Evolutionary conservation across 2,888 invertebrate genomes (phyloP).

Genomic region (Plemyria rubiginata): DNA sequence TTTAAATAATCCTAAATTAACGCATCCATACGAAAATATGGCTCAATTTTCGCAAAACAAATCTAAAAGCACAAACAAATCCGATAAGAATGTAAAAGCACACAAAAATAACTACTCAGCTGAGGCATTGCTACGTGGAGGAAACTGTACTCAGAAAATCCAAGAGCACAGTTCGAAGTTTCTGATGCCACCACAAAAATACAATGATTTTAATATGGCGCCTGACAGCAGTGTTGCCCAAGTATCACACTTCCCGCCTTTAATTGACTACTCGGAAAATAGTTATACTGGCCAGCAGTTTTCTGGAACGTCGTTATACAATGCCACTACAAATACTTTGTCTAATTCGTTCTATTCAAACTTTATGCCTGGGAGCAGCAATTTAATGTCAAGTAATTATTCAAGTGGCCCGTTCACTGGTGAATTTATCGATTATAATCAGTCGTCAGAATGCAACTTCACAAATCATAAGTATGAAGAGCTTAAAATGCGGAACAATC

Average conservation of each 20-base stretch:
- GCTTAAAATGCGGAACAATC: slow-evolving; percentile 72
- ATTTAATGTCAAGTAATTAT: slow-evolving; percentile 75
- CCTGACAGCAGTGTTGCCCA: slow-evolving; percentile 76
- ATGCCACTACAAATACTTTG: slow-evolving; percentile 76
- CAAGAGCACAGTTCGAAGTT: slow-evolving; percentile 68
- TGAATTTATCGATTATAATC: slow-evolving; percentile 78
- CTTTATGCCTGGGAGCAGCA: slow-evolving; percentile 74
- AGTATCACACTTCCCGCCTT: slow-evolving; percentile 78
- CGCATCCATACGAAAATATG: slow-evolving; percentile 65
- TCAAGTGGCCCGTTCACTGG: slow-evolving; percentile 69
- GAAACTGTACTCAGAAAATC: slow-evolving; percentile 68
- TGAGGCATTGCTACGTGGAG: slow-evolving; percentile 74
- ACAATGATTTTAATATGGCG: slow-evolving; percentile 64
- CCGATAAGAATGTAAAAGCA: slow-evolving; percentile 67
- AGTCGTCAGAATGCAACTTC: slow-evolving; percentile 73
- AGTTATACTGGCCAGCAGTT: slow-evolving; percentile 73
- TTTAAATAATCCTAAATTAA: slow-evolving; percentile 68
- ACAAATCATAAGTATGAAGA: slow-evolving; percentile 77
- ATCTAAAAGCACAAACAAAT: slow-evolving; percentile 61
- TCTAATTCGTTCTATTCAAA: slow-evolving; percentile 79
- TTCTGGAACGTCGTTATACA: slow-evolving; percentile 75
- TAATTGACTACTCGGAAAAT: slow-evolving; percentile 76
- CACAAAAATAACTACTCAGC: slow-evolving; percentile 79
- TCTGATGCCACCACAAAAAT: slow-evolving; percentile 68
- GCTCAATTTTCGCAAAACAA: slow-evolving; percentile 65